Evolutionary conservation across 2,113 vertebrate genomes (phyloP), one percentile per base, ranked within the genome.

Genomic region (Seriola aureovittata): DNA sequence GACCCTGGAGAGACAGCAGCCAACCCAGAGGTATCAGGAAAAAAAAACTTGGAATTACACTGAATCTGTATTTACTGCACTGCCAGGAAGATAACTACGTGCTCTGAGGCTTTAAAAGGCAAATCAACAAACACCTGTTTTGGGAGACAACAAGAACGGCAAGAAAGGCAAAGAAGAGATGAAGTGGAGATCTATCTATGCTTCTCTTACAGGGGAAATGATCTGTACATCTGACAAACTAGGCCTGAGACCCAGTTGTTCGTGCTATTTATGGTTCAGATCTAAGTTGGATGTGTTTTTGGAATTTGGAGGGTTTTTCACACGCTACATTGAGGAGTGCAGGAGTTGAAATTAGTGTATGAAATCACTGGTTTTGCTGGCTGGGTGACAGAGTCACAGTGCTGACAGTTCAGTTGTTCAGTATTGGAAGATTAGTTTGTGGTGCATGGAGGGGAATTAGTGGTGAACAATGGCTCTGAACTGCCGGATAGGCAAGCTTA

Each of bases 391-490:
- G 85, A 55, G 64, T 48, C 25, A 81, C 90, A 87, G 81, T 92
- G 92, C 93, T 93, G 93, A 93, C 93, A 13, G 80, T 72, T 91
- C 90, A 90, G 62, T 82, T 92, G 86, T 75, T 90, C 48, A 11
- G 82, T 69, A 57, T 17, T 69, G 81, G 75, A 81, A 88, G 85
- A 80, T 89, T 87, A 66, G 80, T 83, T 85, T 72, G 82, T 55
- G 57, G 50, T 80, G 82, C 59, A 55, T 16, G 6, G 75, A 80
- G 80, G 75, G 88, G 92, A 90, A 81, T 93, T 90, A 93, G 87
- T 68, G 46, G 59, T 16, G 71, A 86, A 94, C 93, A 94, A 94
- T 77, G 57, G 85, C 52, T 58, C 21, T 44, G 85, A 86, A 89
- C 85, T 88, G 94, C 91, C 72, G 63, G 84, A 85, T 79, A 75